A percentile compares a stretch with the other conserved stretches of the same genome.
Evolutionary conservation across 2,113 vertebrate genomes (phyloP).

Genomic region (Aythya baeri): DNA sequence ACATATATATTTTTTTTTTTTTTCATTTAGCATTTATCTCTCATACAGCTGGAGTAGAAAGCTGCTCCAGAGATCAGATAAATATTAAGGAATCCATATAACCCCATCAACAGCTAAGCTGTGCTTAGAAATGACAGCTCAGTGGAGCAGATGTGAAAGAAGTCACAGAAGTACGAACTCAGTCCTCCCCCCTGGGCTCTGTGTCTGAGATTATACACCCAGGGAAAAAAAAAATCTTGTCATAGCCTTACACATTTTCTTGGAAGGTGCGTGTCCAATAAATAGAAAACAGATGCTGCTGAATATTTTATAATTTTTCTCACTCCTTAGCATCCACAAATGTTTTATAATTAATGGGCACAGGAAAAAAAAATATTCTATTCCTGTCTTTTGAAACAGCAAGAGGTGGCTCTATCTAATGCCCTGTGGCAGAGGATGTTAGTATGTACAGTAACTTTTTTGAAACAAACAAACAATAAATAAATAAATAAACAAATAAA

Average conservation of each 20-base stretch:
- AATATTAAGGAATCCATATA: not conserved
- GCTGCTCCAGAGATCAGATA: not conserved
- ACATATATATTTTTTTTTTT: not conserved
- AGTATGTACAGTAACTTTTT: not conserved
- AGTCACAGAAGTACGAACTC: not conserved
- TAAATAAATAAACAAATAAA: not conserved
- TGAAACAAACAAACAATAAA: not conserved
- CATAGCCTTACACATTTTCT: not conserved
- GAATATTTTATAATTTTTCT: slow-evolving; percentile 62
- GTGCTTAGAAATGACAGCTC: not conserved
- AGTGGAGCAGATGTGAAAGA: not conserved
- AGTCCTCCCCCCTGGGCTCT: not conserved
- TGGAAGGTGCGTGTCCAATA: slow-evolving; percentile 6
- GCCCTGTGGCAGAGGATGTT: not conserved
- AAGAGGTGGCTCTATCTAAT: not conserved
- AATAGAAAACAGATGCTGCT: slow-evolving; percentile 55
- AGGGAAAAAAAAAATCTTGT: not conserved
- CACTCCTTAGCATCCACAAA: slow-evolving; percentile 28
- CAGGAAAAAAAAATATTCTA: not conserved
- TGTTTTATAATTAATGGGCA: slow-evolving; percentile 63
- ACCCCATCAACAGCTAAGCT: not conserved
- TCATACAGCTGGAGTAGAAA: not conserved
- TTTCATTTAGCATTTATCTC: not conserved
- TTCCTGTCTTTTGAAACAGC: not conserved
- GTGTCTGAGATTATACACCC: not conserved